These are phyloP conservation scores for Xanthorhoe spadicearia DNA, from an alignment of 2,888 invertebrate genomes.

Conservation along the genomic window DNA sequence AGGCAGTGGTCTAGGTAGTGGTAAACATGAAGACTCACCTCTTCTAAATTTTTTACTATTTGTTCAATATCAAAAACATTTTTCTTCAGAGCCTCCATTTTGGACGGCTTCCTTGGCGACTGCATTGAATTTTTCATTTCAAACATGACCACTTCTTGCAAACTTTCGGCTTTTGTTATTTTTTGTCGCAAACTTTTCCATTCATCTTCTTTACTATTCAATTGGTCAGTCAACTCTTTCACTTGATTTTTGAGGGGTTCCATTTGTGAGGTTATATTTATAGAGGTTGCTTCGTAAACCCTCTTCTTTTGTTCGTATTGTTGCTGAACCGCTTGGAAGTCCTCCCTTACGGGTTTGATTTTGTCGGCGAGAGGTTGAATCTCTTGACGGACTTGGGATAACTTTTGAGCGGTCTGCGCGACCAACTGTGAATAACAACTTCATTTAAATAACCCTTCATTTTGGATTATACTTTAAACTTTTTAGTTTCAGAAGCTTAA, in stretches of 20 bases:
- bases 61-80: constrained; percentile 87
- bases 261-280: constrained; percentile 82
- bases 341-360: constrained; percentile 87
- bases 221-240: constrained; percentile 79
- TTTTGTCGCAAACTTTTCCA: constrained; percentile 83
- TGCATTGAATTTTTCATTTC: constrained; percentile 82
- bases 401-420: constrained; percentile 85
- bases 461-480: constrained; percentile 20
- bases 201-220: constrained; percentile 81
- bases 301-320: constrained; percentile 89
- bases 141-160: constrained; percentile 80
- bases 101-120: constrained; percentile 78
- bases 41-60: constrained; percentile 77
- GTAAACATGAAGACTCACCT: constrained; percentile 47
- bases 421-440: constrained; percentile 77
- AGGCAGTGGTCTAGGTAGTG: too few relatives aligned
- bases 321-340: constrained; percentile 86
- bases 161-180: constrained; percentile 82
- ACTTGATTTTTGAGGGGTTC: constrained; percentile 83
- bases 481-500: constrained; percentile 7
- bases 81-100: constrained; percentile 86
- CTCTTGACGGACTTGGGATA: constrained; percentile 78
- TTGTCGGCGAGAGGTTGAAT: constrained; percentile 77
- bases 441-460: constrained; percentile 23
- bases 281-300: constrained; percentile 87